Evolutionary conservation across 2,888 invertebrate species (phyloP), one percentile per base, ranked within the genome.

Genomic region (Platerodrilus igneus): DNA sequence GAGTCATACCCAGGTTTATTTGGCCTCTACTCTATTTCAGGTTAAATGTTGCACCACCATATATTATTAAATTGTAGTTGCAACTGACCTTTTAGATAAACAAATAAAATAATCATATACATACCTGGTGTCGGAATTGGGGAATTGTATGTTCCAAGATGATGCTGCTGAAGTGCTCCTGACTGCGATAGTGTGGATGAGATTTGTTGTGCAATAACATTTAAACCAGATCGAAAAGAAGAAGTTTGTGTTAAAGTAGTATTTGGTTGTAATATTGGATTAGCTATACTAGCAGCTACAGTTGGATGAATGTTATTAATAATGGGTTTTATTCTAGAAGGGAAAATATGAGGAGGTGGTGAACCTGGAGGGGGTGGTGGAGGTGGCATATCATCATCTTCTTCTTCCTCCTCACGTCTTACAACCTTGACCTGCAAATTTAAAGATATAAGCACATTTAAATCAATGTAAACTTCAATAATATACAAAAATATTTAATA

Each of bases 311-410:
- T 55, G 42, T 63, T 65, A 44, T 63, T 63, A 18, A 63, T 56
- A 11, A 57, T 40, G 39, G 57, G 50, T 52, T 69, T 69, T 11
- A 67, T 53, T 15, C 69, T 57, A 1, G 67, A 62, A 7, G 75
- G 75, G 63, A 74, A 76, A 11, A 74, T 48, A 51, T 75, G 72
- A 1, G 74, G 71, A 0, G 77, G 77, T 2, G 77, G 77, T 4
- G 77, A 76, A 10, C 77, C 77, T 0, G 77, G 75, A 0, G 77
- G 77, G 2, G 78, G 78, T 1, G 77, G 75, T 0, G 77, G 77
- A 7, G 77, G 77, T 4, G 76, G 73, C 27, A 73, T 64, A 50
- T 70, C 70, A 46, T 77, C 75, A 30, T 72, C 64, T 15, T 73
- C 70, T 21, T 73, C 72, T 11, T 72, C 72, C 32, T 72, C 71